These are phyloP conservation scores for Manduca sexta DNA, from an alignment of 1,140 invertebrate genomes.

Conservation along the genomic window DNA sequence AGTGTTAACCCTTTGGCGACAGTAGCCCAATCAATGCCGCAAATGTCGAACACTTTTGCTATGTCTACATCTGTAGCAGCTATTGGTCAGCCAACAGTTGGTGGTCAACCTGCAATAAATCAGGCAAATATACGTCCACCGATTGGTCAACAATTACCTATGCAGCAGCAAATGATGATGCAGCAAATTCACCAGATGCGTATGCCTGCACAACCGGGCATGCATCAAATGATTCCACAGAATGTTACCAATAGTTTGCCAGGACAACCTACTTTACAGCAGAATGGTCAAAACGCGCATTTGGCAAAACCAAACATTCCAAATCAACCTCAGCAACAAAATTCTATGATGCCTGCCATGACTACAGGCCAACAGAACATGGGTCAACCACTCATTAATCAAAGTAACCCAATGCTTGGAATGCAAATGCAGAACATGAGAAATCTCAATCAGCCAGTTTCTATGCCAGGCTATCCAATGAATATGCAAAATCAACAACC, in stretches of 20 bases:
- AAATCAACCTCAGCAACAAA: conserved; percentile 46
- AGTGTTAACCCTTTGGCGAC: conserved; percentile 40
- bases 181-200: conserved; percentile 62
- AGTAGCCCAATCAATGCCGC: conserved; percentile 52
- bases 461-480: conserved; percentile 39
- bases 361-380: conserved; percentile 42
- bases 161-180: conserved; percentile 51
- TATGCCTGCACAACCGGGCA: conserved; percentile 55
- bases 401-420: conserved; percentile 40
- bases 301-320: conserved; percentile 47
- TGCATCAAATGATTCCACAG: conserved; percentile 49
- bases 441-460: conserved; percentile 39
- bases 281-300: conserved; percentile 37
- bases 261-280: conserved; percentile 31
- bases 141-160: conserved; percentile 40
- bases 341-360: conserved; percentile 49
- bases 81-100: conserved; percentile 33
- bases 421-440: conserved; percentile 66
- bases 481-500: conserved; percentile 44
- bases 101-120: conserved; percentile 35
- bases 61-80: conserved; percentile 42
- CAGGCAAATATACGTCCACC: conserved; percentile 37
- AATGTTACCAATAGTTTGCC: conserved; percentile 39
- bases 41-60: conserved; percentile 42
- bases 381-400: conserved; percentile 38